Percentiles rank a stretch among this genome's conserved stretches.
These are phyloP conservation scores for Baronia brevicornis DNA, from an alignment of 2,888 invertebrate species.

Conservation along the genomic window DNA sequence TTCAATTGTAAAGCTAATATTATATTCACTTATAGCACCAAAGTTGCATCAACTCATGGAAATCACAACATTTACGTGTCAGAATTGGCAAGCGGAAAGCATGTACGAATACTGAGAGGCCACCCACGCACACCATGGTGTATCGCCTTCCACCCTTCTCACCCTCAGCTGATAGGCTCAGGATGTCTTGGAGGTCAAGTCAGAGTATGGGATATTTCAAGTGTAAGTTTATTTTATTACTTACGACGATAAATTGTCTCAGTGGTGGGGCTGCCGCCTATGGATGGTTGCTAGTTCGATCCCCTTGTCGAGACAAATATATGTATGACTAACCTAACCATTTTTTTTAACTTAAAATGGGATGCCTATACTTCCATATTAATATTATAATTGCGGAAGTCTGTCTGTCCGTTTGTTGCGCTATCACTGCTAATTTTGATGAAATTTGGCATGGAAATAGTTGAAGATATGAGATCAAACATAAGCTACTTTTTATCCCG, in stretches of 20 bases:
- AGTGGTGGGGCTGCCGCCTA: no score
- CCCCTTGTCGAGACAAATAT: no score
- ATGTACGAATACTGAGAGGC: conserved; percentile 84
- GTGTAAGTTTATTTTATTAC: conserved; percentile 40
- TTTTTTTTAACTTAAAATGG: no score
- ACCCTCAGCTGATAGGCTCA: conserved; percentile 88
- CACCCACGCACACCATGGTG: conserved; percentile 95
- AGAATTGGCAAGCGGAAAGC: conserved; percentile 85
- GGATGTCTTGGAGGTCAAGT: conserved; percentile 94
- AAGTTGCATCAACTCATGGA: conserved; percentile 91
- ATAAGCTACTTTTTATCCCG: no score
- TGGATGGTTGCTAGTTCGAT: no score
- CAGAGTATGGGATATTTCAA: conserved; percentile 86
- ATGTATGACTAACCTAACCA: no score
- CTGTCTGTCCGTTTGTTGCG: no score
- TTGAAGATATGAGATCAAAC: no score
- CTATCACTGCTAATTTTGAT: no score
- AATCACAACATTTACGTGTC: conserved; percentile 92
- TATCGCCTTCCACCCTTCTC: conserved; percentile 90
- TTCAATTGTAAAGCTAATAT: background rate
- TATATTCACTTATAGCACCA: conserved; percentile 71
- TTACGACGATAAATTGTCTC: background rate
- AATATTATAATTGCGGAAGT: no score
- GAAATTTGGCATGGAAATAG: no score
- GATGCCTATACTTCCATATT: no score